Evolutionary conservation across 2,888 invertebrate species (phyloP), one percentile per base, ranked within the genome.

Genomic region (Panorpa germanica): DNA sequence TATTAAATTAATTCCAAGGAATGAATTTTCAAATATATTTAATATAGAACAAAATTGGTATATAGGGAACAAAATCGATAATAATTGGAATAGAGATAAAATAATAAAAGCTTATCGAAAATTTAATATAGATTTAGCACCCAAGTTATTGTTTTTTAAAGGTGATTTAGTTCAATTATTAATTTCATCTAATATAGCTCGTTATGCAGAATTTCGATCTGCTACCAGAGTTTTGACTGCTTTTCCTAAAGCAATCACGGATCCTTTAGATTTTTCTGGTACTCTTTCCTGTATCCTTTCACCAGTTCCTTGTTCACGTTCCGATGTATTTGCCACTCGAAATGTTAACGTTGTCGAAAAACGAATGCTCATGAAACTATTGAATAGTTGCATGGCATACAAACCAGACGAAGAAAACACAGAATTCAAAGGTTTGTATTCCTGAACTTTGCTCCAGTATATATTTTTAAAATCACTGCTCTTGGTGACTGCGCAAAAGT

Each of bases 191-290:
- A 93, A 95, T 54, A 90, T 96, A 33, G 86, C 90, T 28, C 76
- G 93, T 37, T 96, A 98, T 57, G 81, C 90, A 10, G 96, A 96
- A 59, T 98, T 95, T 53, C 76, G 90, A 28, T 78, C 85, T 40
- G 77, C 95, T 26, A 82, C 85, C 33, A 70, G 85, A 39, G 77
- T 96, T 10, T 66, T 91, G 12, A 90, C 90, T 10, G n/a, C n/a
- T n/a, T n/a, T n/a, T n/a, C n/a, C n/a, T n/a, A n/a, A n/a, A n/a
- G 71, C 72, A 55, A 63, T 81, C 31, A 69, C 76, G 39, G 68
- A 67, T 8, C 63, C 64, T 37, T n/a, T n/a, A n/a, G n/a, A n/a
- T n/a, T n/a, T n/a, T n/a, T n/a, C n/a, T n/a, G n/a, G n/a, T n/a
- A n/a, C n/a, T n/a, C n/a, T n/a, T n/a, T n/a, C n/a, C n/a, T n/a